Evolutionary conservation across 2,113 vertebrate genomes (phyloP).

Genomic region (Grammatotria lemairii): DNA sequence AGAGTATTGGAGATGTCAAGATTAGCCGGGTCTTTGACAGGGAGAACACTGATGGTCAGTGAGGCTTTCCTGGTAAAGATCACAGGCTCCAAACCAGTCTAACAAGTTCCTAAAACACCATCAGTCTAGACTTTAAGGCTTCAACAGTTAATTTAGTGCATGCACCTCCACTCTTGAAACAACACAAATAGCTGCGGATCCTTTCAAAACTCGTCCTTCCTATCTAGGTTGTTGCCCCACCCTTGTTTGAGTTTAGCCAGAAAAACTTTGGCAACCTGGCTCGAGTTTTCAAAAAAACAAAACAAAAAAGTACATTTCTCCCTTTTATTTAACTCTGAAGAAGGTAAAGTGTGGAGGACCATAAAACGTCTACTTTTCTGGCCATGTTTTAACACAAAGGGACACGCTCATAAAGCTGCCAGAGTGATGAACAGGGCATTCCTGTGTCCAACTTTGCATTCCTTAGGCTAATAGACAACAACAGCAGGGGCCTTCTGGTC

Average conservation of each 20-base stretch:
- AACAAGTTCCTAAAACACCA: neutral
- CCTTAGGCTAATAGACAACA: constrained; percentile 63
- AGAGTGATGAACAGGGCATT: constrained; percentile 62
- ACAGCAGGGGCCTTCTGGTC: constrained; percentile 51
- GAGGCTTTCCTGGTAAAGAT: neutral
- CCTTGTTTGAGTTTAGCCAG: constrained; percentile 24
- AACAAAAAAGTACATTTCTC: neutral
- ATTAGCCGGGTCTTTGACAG: neutral
- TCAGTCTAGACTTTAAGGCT: neutral
- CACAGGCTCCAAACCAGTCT: neutral
- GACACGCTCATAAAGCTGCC: constrained; percentile 62
- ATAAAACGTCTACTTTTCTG: constrained; percentile 11
- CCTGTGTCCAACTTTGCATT: constrained; percentile 60
- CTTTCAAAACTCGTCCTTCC: constrained; percentile 5
- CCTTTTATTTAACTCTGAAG: neutral
- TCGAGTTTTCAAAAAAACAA: neutral
- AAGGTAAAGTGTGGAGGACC: neutral
- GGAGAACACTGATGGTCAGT: neutral
- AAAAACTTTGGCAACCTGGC: constrained; percentile 16
- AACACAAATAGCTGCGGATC: neutral
- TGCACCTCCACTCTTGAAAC: neutral
- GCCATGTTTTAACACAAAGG: constrained; percentile 51
- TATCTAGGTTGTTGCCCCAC: constrained; percentile 35
- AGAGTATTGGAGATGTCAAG: neutral
- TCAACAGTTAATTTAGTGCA: neutral